Conservation (phyloP, 2,113 vertebrate genomes). For the Misgurnus anguillicaudatus region DNA sequence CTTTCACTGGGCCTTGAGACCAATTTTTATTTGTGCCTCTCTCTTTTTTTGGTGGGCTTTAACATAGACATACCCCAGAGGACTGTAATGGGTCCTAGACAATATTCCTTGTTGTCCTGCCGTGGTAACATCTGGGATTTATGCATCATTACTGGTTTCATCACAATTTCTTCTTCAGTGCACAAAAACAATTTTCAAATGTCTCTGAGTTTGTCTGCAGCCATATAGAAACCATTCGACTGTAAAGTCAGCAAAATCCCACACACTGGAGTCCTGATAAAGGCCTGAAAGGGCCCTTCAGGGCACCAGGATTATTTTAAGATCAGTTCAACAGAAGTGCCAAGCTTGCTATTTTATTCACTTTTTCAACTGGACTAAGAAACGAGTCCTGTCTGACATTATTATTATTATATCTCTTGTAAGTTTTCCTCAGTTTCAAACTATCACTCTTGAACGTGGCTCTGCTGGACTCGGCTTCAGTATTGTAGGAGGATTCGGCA, state of each 20-base stretch:
- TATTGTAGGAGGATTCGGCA: slow-evolving; percentile 91
- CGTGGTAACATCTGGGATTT: neutral
- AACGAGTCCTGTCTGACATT: slow-evolving; percentile 19
- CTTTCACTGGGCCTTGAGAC: no score
- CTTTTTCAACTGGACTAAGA: slow-evolving; percentile 11
- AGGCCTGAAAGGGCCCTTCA: slow-evolving; percentile 3
- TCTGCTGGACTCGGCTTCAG: slow-evolving; percentile 90
- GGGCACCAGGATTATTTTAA: neutral
- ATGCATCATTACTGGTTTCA: slow-evolving; percentile 10
- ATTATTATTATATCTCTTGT: slow-evolving; percentile 11
- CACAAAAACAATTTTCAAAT: neutral
- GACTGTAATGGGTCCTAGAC: no score
- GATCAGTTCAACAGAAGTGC: slow-evolving; percentile 1
- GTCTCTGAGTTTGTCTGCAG: neutral
- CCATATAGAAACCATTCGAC: neutral
- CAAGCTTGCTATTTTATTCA: slow-evolving; percentile 18
- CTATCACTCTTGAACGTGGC: slow-evolving; percentile 84
- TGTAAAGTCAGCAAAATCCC: slow-evolving; percentile 30
- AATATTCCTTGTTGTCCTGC: no score
- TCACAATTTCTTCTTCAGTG: neutral
- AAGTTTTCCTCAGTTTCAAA: slow-evolving; percentile 82
- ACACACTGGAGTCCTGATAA: slow-evolving; percentile 13
- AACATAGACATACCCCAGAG: neutral
- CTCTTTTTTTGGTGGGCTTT: no score
- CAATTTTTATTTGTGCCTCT: no score